Evolutionary conservation across 92 coral and sea anemone genomes (phyloP).

Genomic region (Pocillopora grandis): DNA sequence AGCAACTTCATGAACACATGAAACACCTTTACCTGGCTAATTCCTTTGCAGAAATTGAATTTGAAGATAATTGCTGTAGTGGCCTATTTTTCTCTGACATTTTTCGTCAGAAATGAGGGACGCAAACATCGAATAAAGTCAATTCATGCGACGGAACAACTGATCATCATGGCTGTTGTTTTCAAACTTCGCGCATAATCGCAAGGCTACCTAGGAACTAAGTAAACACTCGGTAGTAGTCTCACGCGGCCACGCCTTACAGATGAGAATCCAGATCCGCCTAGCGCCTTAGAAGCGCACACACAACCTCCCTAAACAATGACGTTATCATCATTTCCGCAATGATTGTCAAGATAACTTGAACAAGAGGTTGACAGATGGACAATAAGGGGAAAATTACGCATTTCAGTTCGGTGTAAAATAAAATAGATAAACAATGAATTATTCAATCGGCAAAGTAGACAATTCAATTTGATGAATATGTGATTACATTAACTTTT

Average conservation of each 20-base stretch:
- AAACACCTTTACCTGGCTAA: constrained; percentile 48
- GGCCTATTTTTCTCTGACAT: constrained; percentile 29
- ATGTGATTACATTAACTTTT: too few relatives aligned
- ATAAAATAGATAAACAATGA: too few relatives aligned
- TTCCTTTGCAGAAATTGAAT: constrained; percentile 50
- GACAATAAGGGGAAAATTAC: too few relatives aligned
- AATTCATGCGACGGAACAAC: neutral
- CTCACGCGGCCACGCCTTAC: neutral
- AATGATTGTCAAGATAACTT: too few relatives aligned
- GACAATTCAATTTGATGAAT: too few relatives aligned
- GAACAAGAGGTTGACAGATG: too few relatives aligned
- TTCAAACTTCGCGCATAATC: constrained; percentile 33
- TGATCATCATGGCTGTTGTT: neutral
- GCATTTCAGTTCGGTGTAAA: too few relatives aligned
- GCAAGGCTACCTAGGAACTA: neutral
- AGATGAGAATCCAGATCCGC: too few relatives aligned
- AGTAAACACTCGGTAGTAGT: constrained; percentile 1
- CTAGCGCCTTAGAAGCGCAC: neutral
- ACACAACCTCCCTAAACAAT: too few relatives aligned
- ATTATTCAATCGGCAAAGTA: too few relatives aligned
- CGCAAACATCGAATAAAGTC: neutral
- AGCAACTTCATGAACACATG: neutral
- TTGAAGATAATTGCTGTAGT: constrained; percentile 26
- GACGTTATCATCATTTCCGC: too few relatives aligned
- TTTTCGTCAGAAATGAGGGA: neutral